phyloP scores from a whole-genome alignment of 2,797 vertebrate genomes.

The Dromococcyx pavoninus region DNA sequence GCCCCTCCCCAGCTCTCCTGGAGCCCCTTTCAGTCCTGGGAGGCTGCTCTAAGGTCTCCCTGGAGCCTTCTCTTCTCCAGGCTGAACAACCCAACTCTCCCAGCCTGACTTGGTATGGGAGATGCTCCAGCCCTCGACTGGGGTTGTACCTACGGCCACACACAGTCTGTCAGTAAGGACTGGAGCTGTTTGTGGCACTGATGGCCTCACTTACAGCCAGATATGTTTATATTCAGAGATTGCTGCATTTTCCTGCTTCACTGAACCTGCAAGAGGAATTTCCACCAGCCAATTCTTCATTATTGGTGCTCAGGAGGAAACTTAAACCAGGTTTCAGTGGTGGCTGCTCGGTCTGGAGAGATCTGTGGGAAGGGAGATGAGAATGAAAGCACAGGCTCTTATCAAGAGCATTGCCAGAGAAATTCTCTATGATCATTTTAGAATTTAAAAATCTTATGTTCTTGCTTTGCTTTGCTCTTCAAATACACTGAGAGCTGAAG shows the following conservation, averaged over 20 bases:
- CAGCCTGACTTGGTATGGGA: no score
- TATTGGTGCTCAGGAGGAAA: neutral
- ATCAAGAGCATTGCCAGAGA: neutral
- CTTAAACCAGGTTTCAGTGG: neutral
- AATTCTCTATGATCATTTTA: neutral
- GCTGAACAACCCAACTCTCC: no score
- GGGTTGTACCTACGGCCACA: accelerated
- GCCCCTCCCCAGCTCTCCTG: no score
- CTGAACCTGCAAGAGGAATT: neutral
- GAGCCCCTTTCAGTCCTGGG: no score
- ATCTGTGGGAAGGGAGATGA: neutral
- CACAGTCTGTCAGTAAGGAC: neutral
- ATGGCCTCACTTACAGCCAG: neutral
- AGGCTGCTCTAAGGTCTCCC: no score
- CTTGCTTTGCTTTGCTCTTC: neutral
- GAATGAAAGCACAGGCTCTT: neutral
- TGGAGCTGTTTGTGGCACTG: neutral
- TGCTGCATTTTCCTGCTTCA: neutral
- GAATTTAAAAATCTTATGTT: neutral
- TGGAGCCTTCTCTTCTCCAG: no score
- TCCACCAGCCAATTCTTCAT: neutral
- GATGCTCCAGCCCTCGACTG: no score
- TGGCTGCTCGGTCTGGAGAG: neutral
- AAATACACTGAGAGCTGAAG: neutral
- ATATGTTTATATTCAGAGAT: neutral